These are phyloP conservation scores for Aspidapion aeneum DNA, from an alignment of 2,888 invertebrate species.

Conservation along the genomic window DNA sequence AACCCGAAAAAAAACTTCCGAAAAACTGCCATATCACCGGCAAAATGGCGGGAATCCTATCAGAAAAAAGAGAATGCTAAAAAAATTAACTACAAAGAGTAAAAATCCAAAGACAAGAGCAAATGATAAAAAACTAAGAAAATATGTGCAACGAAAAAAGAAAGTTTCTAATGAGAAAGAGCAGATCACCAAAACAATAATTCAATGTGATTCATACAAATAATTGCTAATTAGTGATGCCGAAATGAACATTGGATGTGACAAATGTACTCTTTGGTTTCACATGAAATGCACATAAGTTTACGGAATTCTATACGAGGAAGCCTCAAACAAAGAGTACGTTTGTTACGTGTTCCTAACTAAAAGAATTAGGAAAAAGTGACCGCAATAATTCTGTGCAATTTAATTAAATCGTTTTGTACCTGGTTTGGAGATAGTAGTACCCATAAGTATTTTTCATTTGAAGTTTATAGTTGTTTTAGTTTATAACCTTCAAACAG, in stretches of 20 bases:
- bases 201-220: neutral
- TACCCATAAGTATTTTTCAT: neutral
- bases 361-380: neutral
- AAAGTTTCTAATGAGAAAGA: neutral
- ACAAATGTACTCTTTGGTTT: slow-evolving; percentile 1
- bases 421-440: neutral
- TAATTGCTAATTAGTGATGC: slow-evolving; percentile 2
- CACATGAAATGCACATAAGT: slow-evolving; percentile 2
- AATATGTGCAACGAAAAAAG: neutral
- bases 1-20: neutral
- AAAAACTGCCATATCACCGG: slow-evolving; percentile 4
- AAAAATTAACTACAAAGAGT: neutral
- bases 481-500: neutral
- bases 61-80: slow-evolving; percentile 1
- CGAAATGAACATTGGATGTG: slow-evolving; percentile 5
- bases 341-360: neutral
- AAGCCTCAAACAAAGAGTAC: neutral
- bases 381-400: neutral
- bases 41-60: neutral
- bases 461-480: neutral
- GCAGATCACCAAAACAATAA: neutral
- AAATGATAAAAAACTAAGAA: neutral
- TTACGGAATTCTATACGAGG: neutral
- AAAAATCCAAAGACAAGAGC: neutral
- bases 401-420: neutral